Evolutionary conservation across 2,797 vertebrate genomes (phyloP).

Genomic region (Dermochelys coriacea): DNA sequence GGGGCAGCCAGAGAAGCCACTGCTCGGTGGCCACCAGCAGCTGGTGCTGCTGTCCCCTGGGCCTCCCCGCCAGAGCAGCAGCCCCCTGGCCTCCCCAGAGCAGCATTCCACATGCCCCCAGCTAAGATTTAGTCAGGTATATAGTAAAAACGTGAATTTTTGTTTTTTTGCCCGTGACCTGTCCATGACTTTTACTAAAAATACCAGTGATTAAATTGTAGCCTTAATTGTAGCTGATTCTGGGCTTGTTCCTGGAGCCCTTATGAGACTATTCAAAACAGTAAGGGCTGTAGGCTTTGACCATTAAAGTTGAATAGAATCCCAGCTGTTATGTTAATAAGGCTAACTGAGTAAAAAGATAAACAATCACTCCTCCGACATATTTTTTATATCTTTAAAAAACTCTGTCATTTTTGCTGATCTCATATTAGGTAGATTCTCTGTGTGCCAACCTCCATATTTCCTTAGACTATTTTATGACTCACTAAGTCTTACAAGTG

Average conservation of each 20-base stretch:
- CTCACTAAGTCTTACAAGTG: neutral
- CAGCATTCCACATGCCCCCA: too few relatives aligned
- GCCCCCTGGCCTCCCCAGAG: too few relatives aligned
- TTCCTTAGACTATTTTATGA: constrained; percentile 36
- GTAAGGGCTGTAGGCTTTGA: neutral
- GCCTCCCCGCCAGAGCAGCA: too few relatives aligned
- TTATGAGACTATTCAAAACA: neutral
- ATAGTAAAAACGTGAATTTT: too few relatives aligned
- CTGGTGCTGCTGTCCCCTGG: too few relatives aligned
- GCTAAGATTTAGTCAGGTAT: too few relatives aligned
- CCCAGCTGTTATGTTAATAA: neutral
- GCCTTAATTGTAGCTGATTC: neutral
- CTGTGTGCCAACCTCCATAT: constrained; percentile 6
- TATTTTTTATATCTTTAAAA: fast-evolving
- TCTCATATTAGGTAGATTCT: neutral
- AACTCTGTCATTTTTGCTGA: neutral
- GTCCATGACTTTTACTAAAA: too few relatives aligned
- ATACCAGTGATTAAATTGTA: neutral
- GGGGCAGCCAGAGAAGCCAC: too few relatives aligned
- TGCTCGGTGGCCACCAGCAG: too few relatives aligned
- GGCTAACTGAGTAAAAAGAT: neutral
- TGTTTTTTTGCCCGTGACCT: too few relatives aligned
- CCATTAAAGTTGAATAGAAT: neutral
- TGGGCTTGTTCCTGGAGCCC: neutral
- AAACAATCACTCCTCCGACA: neutral